Percentiles rank a stretch among this genome's conserved stretches.
Evolutionary conservation across 2,888 invertebrate species (phyloP).

Genomic region (Noctua fimbriata): DNA sequence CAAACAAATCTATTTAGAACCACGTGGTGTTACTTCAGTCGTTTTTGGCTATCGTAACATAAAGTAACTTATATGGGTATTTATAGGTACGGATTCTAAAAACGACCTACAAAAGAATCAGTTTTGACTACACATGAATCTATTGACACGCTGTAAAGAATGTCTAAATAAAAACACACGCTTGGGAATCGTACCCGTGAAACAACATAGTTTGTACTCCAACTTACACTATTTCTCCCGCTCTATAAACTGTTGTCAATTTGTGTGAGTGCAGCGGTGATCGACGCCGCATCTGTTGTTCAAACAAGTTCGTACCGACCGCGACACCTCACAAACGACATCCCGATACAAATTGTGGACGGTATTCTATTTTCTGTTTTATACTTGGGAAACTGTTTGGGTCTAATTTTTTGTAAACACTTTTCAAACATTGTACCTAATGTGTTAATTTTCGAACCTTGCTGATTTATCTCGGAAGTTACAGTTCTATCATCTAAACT

Average conservation of each 20-base stretch:
- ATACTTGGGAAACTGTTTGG: not conserved
- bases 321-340: constrained; percentile 28
- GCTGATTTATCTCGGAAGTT: not conserved
- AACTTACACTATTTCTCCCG: not conserved
- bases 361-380: constrained; percentile 14
- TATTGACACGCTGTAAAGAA: not conserved
- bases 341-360: not conserved
- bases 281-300: constrained; percentile 20
- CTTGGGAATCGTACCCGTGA: not conserved
- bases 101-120: not conserved
- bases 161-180: not conserved
- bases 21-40: not conserved
- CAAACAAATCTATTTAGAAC: not conserved
- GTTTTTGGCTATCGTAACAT: not conserved
- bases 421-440: not conserved
- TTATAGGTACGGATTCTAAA: not conserved
- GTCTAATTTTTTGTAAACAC: not conserved
- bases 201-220: not conserved
- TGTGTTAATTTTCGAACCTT: not conserved
- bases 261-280: constrained; percentile 37
- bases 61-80: too few species aligned
- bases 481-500: not conserved
- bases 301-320: constrained; percentile 34
- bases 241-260: constrained; percentile 29
- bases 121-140: not conserved